Conservation (phyloP, 2,113 vertebrate species). For the Caranx ignobilis region DNA sequence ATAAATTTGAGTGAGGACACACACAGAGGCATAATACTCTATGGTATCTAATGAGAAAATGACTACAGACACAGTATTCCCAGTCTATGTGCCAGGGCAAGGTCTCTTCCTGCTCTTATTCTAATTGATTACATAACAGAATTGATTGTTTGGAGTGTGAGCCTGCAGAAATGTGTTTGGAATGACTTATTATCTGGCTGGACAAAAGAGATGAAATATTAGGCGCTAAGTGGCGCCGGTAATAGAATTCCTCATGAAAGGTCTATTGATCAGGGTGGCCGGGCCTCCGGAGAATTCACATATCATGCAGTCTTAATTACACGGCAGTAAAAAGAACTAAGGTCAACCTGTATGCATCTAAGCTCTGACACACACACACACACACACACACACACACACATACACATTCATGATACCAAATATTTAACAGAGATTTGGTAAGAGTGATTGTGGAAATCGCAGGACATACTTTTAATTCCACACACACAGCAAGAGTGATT, state of each 20-base stretch:
- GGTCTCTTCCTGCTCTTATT: slow-evolving; percentile 69
- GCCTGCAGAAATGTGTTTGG: slow-evolving; percentile 80
- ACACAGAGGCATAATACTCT: slow-evolving; percentile 4
- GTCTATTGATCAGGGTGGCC: slow-evolving; percentile 82
- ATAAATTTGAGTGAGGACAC: neutral
- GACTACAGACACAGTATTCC: slow-evolving; percentile 64
- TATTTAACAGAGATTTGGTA: slow-evolving; percentile 3
- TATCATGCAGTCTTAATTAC: slow-evolving; percentile 84
- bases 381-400: slow-evolving; percentile 33
- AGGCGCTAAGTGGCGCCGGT: slow-evolving; percentile 85
- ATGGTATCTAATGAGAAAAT: slow-evolving; percentile 43
- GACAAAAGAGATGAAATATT: slow-evolving; percentile 86
- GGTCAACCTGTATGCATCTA: slow-evolving; percentile 58
- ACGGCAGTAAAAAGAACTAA: slow-evolving; percentile 58
- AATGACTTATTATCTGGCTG: slow-evolving; percentile 82
- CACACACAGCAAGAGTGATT: neutral
- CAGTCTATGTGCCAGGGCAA: slow-evolving; percentile 46
- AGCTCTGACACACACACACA: slow-evolving; percentile 33
- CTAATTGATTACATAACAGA: slow-evolving; percentile 79
- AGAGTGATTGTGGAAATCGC: slow-evolving; percentile 1
- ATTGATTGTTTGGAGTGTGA: slow-evolving; percentile 83
- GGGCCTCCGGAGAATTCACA: slow-evolving; percentile 76
- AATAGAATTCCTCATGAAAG: slow-evolving; percentile 85
- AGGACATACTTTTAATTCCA: neutral
- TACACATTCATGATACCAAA: neutral